Evolutionary conservation across 2,113 vertebrate species (phyloP), one percentile per base, ranked within the genome.

Genomic region (Notiomystis cincta): DNA sequence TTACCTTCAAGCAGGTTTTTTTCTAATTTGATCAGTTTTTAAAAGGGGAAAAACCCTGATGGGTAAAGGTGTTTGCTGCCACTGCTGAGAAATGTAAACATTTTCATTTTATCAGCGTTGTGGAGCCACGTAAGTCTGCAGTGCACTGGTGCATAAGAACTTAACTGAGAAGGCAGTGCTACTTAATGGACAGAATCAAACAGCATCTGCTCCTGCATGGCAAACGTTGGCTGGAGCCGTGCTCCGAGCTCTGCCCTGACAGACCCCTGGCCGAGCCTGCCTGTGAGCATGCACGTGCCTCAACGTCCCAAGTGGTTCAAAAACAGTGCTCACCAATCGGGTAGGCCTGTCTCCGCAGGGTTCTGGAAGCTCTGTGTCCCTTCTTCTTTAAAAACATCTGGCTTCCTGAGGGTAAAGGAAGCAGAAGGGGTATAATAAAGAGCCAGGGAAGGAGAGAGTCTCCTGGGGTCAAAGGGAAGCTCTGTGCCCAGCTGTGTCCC

Each of bases 341-440:
- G 95, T 71, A 96, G 87, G 87, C 93, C 95, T 96, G 87, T 95
- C 92, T 95, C 85, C 93, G 92, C 87, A 94, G 95, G 90, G 95
- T 78, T 96, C 96, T 97, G 96, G 96, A 97, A 96, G 90, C 90
- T 96, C 92, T 96, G 90, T 94, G 96, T 96, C 92, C 95, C 96
- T 96, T 97, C 96, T 96, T 97, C 96, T 96, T 97, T 97, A 93
- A 96, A 96, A 97, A 95, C 96, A 96, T 95, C 96, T 97, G 96
- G 96, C 96, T 97, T 97, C 96, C 96, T 97, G 96, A 96, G 93
- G 96, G 96, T 95, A 97, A 94, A 96, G 96, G 96, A 96, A 97
- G 95, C 95, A 97, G 95, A 97, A 95, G 95, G 95, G 94, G 95
- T 97, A 90, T 95, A 97, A 96, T 92, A 97, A 96, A 93, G 95